Conservation (phyloP, 2,113 vertebrate genomes). For the Cyprinus carpio region DNA sequence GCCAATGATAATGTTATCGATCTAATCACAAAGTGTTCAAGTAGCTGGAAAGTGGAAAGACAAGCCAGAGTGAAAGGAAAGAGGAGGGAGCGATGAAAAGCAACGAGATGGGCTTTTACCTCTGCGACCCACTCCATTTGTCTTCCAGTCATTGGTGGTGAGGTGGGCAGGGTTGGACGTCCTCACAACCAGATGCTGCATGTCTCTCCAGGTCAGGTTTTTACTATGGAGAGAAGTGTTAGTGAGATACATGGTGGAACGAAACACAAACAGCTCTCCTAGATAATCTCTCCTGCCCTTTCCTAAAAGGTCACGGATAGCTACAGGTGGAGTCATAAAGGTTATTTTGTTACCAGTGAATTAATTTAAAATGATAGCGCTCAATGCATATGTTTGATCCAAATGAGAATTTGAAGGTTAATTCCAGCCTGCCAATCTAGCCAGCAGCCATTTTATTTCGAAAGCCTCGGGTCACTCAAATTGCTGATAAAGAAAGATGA, state of each 20-base stretch:
- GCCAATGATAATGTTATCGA: constrained; percentile 30
- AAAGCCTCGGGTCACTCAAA: not conserved
- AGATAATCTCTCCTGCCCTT: not conserved
- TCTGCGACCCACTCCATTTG: constrained; percentile 93
- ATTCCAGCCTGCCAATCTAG: not conserved
- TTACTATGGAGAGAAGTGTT: constrained; percentile 74
- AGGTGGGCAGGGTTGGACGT: constrained; percentile 92
- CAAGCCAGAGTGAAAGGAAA: not conserved
- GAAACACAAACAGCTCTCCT: not conserved
- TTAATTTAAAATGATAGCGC: no score
- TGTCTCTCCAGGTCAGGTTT: constrained; percentile 97
- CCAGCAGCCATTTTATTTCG: not conserved
- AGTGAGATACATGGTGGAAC: not conserved
- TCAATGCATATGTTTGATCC: not conserved
- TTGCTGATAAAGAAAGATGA: not conserved
- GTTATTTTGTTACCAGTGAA: not conserved
- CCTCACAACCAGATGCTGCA: constrained; percentile 96
- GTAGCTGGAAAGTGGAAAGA: not conserved
- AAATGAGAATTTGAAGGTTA: constrained; percentile 31
- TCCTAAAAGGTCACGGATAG: constrained; percentile 27
- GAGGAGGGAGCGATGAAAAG: not conserved
- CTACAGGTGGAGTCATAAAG: constrained; percentile 21
- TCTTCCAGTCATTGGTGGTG: constrained; percentile 90
- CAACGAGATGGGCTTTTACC: constrained; percentile 72
- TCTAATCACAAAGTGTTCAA: not conserved